A percentile compares a stretch with the other conserved stretches of the same genome.
Evolutionary conservation across 1,140 invertebrate species (phyloP).

Genomic region (Thalassaphorura encarpata): DNA sequence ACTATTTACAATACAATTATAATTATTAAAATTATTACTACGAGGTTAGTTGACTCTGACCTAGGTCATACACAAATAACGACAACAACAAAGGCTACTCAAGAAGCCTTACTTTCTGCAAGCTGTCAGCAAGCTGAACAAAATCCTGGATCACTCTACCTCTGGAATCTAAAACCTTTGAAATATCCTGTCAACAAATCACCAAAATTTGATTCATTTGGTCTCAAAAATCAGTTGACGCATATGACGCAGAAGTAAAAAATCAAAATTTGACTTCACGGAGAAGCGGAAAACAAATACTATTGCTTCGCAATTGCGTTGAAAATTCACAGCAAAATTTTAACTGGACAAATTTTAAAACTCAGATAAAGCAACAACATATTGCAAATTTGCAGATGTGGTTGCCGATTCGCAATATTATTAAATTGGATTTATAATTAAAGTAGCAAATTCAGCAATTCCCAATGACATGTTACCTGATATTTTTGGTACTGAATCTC

Average conservation of each 20-base stretch:
- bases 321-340: not conserved
- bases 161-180: conserved; percentile 59
- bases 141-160: conserved; percentile 61
- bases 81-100: not conserved
- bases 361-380: not conserved
- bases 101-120: conserved; percentile 67
- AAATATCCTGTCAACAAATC: conserved; percentile 51
- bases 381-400: not conserved
- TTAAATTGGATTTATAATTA: not conserved
- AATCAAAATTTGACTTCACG: too few species aligned
- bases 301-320: not conserved
- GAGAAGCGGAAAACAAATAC: too few species aligned
- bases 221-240: too few species aligned
- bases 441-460: conserved; percentile 15
- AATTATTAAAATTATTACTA: not conserved
- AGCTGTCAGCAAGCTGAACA: conserved; percentile 59
- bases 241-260: too few species aligned
- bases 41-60: too few species aligned
- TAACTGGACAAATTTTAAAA: not conserved
- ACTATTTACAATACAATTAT: not conserved
- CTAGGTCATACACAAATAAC: not conserved
- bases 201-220: not conserved
- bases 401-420: not conserved
- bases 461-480: too few species aligned
- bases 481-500: conserved; percentile 79